These are phyloP conservation scores for Ptychoptera contaminata DNA, from an alignment of 2,888 invertebrate species.

Conservation along the genomic window DNA sequence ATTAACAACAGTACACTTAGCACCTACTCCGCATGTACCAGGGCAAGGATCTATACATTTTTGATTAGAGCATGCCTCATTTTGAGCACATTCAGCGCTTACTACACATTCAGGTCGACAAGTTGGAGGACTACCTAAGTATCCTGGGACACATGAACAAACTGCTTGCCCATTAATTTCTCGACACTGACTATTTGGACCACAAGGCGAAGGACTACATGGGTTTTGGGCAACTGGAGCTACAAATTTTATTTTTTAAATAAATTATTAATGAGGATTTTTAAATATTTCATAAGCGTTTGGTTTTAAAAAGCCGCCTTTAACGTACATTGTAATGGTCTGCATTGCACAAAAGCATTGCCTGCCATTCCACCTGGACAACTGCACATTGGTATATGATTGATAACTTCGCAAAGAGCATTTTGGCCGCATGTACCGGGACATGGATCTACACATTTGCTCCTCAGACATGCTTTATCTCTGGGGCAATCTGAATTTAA, in stretches of 20 bases:
- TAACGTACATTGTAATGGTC: constrained; percentile 22
- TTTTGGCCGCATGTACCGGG: constrained; percentile 58
- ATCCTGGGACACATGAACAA: constrained; percentile 60
- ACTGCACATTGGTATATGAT: constrained; percentile 59
- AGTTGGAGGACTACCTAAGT: constrained; percentile 57
- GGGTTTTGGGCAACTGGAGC: constrained; percentile 37
- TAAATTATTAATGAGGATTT: background rate
- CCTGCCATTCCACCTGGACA: constrained; percentile 45
- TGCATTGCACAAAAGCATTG: constrained; percentile 60
- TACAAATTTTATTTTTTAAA: constrained; percentile 4
- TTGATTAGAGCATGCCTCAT: constrained; percentile 62
- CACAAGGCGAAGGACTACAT: constrained; percentile 57
- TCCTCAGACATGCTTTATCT: constrained; percentile 48
- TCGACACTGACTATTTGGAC: constrained; percentile 59
- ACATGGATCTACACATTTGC: constrained; percentile 62
- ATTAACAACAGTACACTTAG: constrained; percentile 56
- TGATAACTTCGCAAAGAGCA: constrained; percentile 56
- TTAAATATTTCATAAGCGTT: background rate
- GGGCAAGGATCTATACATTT: constrained; percentile 66
- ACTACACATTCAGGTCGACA: constrained; percentile 65
- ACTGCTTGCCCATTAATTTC: constrained; percentile 53
- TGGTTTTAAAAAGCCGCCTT: constrained; percentile 17
- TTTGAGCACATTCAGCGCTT: constrained; percentile 59
- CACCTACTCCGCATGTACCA: constrained; percentile 57
- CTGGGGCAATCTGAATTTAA: constrained; percentile 53